Conservation (phyloP, 64 coral and sea anemone species). For the Actinia tenebrosa region DNA sequence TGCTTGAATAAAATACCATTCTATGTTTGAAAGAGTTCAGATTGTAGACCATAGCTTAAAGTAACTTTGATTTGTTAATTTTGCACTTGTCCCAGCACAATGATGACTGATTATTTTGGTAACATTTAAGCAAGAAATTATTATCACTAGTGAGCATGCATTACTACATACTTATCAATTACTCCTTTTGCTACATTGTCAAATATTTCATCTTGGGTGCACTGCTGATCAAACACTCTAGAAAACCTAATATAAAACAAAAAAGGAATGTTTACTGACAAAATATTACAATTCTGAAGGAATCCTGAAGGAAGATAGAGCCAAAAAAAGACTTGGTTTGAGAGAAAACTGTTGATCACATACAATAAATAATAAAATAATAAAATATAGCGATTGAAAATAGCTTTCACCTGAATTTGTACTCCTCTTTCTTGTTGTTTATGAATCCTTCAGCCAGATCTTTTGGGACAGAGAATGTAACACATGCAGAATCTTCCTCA, state of each 20-base stretch:
- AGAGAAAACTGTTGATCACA: no score
- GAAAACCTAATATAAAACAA: constrained; percentile 58
- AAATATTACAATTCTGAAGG: no score
- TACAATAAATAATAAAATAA: no score
- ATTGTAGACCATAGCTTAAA: no score
- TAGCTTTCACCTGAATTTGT: constrained; percentile 76
- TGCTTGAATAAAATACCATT: no score
- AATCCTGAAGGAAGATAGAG: no score
- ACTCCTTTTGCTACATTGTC: constrained; percentile 93
- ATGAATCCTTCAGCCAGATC: constrained; percentile 92
- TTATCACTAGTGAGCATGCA: not conserved
- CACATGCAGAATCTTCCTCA: constrained; percentile 35
- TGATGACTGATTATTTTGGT: not conserved
- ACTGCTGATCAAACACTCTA: constrained; percentile 86
- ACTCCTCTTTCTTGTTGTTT: constrained; percentile 97
- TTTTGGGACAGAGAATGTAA: constrained; percentile 81
- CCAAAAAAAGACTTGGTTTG: no score
- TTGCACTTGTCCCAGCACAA: not conserved
- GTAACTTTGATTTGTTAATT: no score
- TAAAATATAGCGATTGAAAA: no score
- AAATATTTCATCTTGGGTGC: constrained; percentile 96
- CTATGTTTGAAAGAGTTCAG: no score
- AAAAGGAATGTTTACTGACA: not conserved
- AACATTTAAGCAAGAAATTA: no score
- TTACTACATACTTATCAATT: constrained; percentile 81